Conservation (phyloP, 2,113 vertebrate species). For the Zosterops pallidus region DNA sequence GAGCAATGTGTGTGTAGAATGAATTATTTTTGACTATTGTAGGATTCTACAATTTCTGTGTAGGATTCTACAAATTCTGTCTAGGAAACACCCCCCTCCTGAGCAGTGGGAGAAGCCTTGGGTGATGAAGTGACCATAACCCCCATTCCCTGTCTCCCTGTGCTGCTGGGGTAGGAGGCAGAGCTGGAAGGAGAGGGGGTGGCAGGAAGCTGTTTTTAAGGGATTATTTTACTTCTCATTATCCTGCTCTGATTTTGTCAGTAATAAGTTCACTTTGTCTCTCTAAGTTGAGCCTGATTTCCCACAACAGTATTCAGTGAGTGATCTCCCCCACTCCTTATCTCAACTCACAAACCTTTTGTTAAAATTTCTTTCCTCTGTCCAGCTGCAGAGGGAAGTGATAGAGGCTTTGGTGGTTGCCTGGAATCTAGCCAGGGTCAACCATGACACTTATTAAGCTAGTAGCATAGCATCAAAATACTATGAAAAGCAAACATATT, state of each 20-base stretch:
- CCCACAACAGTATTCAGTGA: too few species aligned
- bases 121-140: neutral
- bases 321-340: neutral
- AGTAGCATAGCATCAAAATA: neutral
- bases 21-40: neutral
- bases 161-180: neutral
- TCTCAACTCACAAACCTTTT: too few species aligned
- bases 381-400: neutral
- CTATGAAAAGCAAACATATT: neutral
- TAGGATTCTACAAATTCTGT: too few species aligned
- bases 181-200: neutral
- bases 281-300: neutral
- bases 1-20: neutral
- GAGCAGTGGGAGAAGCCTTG: neutral
- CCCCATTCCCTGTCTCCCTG: neutral
- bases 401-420: neutral
- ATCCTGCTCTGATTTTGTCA: neutral
- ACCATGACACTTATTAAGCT: neutral
- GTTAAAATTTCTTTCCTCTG: neutral
- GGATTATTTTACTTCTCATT: neutral
- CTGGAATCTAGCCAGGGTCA: neutral
- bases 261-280: neutral
- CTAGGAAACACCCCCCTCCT: neutral
- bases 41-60: neutral
- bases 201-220: neutral